These are phyloP conservation scores for Xenentodon cancila DNA, from an alignment of 2,797 vertebrate genomes.

Conservation along the genomic window DNA sequence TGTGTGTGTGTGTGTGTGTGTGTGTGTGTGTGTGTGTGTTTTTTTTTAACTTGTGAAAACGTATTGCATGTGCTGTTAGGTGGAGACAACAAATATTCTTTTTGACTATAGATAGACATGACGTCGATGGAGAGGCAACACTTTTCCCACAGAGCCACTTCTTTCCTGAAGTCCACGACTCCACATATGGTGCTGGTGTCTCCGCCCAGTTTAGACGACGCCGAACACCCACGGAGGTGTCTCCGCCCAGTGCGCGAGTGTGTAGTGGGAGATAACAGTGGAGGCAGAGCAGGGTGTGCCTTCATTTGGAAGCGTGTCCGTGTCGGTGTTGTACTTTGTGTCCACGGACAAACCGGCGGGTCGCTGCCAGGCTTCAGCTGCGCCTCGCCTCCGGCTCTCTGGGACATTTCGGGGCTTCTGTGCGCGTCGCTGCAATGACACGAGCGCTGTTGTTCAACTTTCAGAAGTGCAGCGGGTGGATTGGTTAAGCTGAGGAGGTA, in stretches of 20 bases:
- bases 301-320: slow-evolving; percentile 19
- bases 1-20: no score
- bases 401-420: slow-evolving; percentile 13
- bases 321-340: slow-evolving; percentile 16
- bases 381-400: not conserved
- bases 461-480: slow-evolving; percentile 47
- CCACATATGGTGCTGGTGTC: slow-evolving; percentile 12
- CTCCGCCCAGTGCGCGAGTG: slow-evolving; percentile 61
- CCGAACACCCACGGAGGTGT: slow-evolving; percentile 19
- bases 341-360: not conserved
- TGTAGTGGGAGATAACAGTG: slow-evolving; percentile 69
- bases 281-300: slow-evolving; percentile 68
- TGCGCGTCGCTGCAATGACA: slow-evolving; percentile 32
- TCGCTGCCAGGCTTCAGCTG: slow-evolving; percentile 6
- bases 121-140: no score
- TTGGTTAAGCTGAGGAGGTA: slow-evolving; percentile 51
- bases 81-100: no score
- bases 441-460: slow-evolving; percentile 65
- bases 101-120: no score
- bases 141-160: slow-evolving; percentile 1
- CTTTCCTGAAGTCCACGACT: slow-evolving; percentile 26
- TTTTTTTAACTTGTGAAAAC: no score
- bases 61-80: no score
- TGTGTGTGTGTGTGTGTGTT: no score
- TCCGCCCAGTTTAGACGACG: slow-evolving; percentile 55